Evolutionary conservation across 2,113 vertebrate species (phyloP), one percentile per base, ranked within the genome.

Genomic region (Nothoprocta pentlandii): DNA sequence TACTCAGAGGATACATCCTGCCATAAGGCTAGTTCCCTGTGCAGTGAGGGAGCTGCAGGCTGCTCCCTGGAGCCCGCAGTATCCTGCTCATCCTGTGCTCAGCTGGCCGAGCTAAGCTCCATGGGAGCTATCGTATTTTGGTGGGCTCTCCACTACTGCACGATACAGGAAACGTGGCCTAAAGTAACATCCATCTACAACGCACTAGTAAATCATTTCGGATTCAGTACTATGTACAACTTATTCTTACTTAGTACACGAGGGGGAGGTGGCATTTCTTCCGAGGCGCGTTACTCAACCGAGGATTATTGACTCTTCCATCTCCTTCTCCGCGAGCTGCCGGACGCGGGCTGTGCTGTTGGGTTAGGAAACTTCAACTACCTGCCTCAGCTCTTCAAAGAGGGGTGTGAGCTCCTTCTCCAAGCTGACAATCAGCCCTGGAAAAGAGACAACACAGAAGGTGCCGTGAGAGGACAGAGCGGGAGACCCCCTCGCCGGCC

Each of bases 351-450:
- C 92, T 87, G 12, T 14, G 67, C 36, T 66, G 28, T 9, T 16
- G 30, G 19, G 83, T 97, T 98, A 99, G 80, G 99, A 99, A 83
- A 98, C 98, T 95, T 99, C 99, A 92, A 99, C 99, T 59, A 99
- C 99, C 95, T 99, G 99, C 95, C 98, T 98, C 87, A 99, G 92
- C 88, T 99, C 99, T 95, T 99, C 98, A 95, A 99, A 99, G 69
- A 99, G 97, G 4, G 99, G 98, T 0, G 98, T 98, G 69, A 99
- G 97, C 93, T 99, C 99, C 96, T 99, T 99, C 97, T 99, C 99
- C 96, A 99, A 97, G 97, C 98, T 99, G 96, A 99, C 98, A 94
- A 99, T 99, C 92, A 99, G 96, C 80, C 99, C 99, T 99, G 93
- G 61, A 90, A 95, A 95, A 95, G 82, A 58, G 95, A 49, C 49